These are phyloP conservation scores for Platycercus adscitus DNA, from an alignment of 2,113 vertebrate species.

Conservation along the genomic window DNA sequence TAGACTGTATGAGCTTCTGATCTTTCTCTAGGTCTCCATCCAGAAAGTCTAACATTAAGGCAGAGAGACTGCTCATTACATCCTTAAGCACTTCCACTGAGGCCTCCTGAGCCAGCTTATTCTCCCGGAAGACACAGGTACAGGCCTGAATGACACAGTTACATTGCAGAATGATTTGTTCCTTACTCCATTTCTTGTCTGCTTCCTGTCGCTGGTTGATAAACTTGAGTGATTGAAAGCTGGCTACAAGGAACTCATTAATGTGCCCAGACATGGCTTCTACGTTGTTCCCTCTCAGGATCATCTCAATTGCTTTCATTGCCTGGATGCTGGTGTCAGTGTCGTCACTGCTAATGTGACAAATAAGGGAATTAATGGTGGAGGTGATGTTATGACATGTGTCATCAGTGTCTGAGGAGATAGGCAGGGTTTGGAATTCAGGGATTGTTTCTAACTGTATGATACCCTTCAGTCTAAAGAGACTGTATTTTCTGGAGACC, in stretches of 20 bases:
- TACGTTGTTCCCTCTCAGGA: conserved; percentile 81
- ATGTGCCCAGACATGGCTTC: conserved; percentile 84
- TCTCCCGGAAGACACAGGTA: conserved; percentile 77
- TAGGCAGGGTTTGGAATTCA: conserved; percentile 75
- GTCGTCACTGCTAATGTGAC: conserved; percentile 80
- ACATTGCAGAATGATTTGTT: conserved; percentile 81
- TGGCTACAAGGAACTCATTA: conserved; percentile 86
- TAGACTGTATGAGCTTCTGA: conserved; percentile 76
- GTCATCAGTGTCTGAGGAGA: conserved; percentile 79
- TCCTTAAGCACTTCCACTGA: conserved; percentile 83
- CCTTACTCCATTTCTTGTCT: conserved; percentile 82
- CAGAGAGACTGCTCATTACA: conserved; percentile 81
- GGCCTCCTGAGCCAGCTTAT: conserved; percentile 77
- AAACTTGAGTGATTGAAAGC: conserved; percentile 85
- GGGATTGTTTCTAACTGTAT: conserved; percentile 78
- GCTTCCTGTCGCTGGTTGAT: conserved; percentile 83
- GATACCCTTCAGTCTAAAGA: conserved; percentile 78
- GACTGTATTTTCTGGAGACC: conserved; percentile 63
- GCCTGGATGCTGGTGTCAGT: conserved; percentile 84
- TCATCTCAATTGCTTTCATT: conserved; percentile 81
- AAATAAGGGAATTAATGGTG: conserved; percentile 85
- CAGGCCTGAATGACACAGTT: conserved; percentile 83
- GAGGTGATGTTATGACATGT: conserved; percentile 80
- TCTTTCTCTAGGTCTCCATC: conserved; percentile 79
- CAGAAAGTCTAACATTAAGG: conserved; percentile 78